Conservation (phyloP, 92 coral and sea anemone genomes). For the Epizoanthus ramosus region DNA sequence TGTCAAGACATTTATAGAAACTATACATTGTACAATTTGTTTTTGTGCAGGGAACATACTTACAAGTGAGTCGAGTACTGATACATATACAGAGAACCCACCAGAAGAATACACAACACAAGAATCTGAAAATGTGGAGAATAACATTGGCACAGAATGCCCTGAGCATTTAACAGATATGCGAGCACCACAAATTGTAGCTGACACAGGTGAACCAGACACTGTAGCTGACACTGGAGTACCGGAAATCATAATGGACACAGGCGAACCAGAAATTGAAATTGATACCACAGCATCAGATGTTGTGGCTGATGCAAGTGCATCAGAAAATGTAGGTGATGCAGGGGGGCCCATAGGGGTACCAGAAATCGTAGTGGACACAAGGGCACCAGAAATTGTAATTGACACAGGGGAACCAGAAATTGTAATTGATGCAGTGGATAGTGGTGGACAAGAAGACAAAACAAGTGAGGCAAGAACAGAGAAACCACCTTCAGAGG, state of each 20-base stretch:
- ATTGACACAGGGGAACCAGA: not conserved
- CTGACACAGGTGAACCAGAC: no score
- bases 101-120: not conserved
- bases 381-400: no score
- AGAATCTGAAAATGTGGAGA: not conserved
- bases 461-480: not conserved
- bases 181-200: no score
- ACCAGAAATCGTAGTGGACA: no score
- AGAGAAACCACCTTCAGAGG: not conserved
- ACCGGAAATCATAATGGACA: not conserved
- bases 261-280: no score
- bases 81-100: not conserved
- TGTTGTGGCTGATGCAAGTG: no score
- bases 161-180: not conserved
- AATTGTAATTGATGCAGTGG: conserved; percentile 12
- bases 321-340: no score
- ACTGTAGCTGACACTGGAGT: not conserved
- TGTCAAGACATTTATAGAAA: no score
- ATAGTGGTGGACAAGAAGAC: conserved; percentile 1
- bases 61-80: not conserved
- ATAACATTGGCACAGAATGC: not conserved
- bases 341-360: no score
- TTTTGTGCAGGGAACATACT: conserved; percentile 5
- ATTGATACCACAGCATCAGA: no score
- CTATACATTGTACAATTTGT: not conserved